These are phyloP conservation scores for Drosophila setosimentum DNA, from an alignment of 2,888 invertebrate species.

Conservation along the genomic window DNA sequence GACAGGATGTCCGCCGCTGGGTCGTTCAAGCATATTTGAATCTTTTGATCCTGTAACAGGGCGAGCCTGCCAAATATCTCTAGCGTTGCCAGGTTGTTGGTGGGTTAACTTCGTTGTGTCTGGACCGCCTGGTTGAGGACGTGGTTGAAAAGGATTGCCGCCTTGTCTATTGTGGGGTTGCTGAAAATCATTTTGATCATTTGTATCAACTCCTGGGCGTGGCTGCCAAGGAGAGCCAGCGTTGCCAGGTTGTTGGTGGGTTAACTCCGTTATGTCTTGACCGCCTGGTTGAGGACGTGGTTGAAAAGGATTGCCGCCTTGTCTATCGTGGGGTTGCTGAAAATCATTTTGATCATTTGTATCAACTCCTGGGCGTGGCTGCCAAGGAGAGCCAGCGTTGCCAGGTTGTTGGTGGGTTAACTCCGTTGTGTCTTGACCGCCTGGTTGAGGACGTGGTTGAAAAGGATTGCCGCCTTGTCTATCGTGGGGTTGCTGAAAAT, in stretches of 20 bases:
- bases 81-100: constrained; percentile 14
- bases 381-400: not conserved
- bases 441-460: constrained; percentile 6
- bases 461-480: not conserved
- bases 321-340: no score
- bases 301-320: constrained; percentile 13
- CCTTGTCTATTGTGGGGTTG: not conserved
- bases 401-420: constrained; percentile 15
- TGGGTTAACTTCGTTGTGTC: not conserved
- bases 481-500: not conserved
- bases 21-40: constrained; percentile 5
- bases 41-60: constrained; percentile 22
- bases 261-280: not conserved
- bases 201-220: constrained; percentile 25
- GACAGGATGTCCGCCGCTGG: not conserved
- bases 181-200: not conserved
- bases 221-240: constrained; percentile 22
- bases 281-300: constrained; percentile 11
- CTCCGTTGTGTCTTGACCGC: not conserved
- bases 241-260: constrained; percentile 11
- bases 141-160: not conserved
- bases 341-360: no score
- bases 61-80: constrained; percentile 23
- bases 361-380: no score
- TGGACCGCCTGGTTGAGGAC: not conserved